Evolutionary conservation across 2,888 invertebrate genomes (phyloP), one percentile per base, ranked within the genome.

Genomic region (Zaprionus obscuricornis): DNA sequence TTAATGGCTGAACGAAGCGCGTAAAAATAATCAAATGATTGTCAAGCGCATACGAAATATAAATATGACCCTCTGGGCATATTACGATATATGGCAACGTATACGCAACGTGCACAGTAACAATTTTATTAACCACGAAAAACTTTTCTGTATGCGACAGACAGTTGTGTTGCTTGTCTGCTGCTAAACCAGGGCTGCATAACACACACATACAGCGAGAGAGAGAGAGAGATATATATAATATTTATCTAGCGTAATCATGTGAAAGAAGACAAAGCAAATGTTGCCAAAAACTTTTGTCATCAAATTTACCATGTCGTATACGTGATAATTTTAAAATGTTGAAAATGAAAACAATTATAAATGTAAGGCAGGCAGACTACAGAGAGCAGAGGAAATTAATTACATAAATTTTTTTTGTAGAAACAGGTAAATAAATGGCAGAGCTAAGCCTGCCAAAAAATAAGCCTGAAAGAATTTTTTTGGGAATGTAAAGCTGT

Each of bases 1-100:
- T 43, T 6, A 22, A 39, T 39, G n/a, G 6, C 24, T 13, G 39
- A 47, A 42, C 36, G 40, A 47, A 18, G 36, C 29, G 37, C 18
- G 22, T 10, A 14, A 59, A 57, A 51, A 74, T 62, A 74, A 63
- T 71, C 71, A 68, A 58, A 77, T 81, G 75, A 65, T 71, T 82
- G 79, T 74, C 83, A 75, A 79, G 64, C 52, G 60, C 75, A 66
- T 50, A 62, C 65, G 31, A 46, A 46, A 55, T 58, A 55, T 57
- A 62, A 62, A 79, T 70, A 49, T 59, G 56, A 46, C 76, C 77
- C 83, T 47, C 10, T 40, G 72, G 79, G 50, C 76, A 55, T 67
- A 70, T 81, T 67, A 46, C 60, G n/a, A n/a, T n/a, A n/a, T n/a
- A n/a, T n/a, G n/a, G n/a, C n/a, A n/a, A n/a, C n/a, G 42, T n/a